A percentile compares a stretch with the other conserved stretches of the same genome.
Evolutionary conservation across 2,113 vertebrate species (phyloP).

Genomic region (Oenanthe oenanthe): DNA sequence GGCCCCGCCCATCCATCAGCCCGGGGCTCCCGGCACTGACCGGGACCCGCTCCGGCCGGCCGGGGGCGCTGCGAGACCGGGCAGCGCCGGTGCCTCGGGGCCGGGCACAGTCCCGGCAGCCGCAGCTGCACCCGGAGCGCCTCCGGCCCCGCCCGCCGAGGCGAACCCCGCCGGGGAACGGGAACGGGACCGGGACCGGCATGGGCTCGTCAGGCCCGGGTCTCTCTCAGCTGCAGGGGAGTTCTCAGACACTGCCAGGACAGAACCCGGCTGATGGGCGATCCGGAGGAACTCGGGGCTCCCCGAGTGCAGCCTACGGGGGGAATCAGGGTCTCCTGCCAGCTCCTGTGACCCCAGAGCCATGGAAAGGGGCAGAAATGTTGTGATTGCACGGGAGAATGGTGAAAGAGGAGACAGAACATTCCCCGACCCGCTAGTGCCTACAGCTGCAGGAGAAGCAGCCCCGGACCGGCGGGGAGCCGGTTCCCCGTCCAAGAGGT

Average conservation of each 20-base stretch:
- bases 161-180: background rate
- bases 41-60: background rate
- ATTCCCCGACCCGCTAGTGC: too few relatives aligned
- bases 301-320: background rate
- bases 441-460: background rate
- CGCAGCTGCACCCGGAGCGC: background rate
- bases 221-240: background rate
- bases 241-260: background rate
- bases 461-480: background rate
- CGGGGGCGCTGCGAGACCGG: background rate
- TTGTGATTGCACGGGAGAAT: background rate
- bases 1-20: background rate
- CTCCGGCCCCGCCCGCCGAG: background rate
- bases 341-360: background rate
- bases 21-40: background rate
- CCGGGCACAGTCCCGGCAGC: background rate
- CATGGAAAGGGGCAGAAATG: background rate
- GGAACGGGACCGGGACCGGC: background rate
- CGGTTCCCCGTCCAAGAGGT: too few relatives aligned
- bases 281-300: background rate
- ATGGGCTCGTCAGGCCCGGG: background rate
- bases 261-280: background rate
- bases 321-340: background rate
- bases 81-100: background rate
- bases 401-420: background rate